phyloP scores from a whole-genome alignment of 2,888 invertebrate species.

The Cordilura impudica region DNA sequence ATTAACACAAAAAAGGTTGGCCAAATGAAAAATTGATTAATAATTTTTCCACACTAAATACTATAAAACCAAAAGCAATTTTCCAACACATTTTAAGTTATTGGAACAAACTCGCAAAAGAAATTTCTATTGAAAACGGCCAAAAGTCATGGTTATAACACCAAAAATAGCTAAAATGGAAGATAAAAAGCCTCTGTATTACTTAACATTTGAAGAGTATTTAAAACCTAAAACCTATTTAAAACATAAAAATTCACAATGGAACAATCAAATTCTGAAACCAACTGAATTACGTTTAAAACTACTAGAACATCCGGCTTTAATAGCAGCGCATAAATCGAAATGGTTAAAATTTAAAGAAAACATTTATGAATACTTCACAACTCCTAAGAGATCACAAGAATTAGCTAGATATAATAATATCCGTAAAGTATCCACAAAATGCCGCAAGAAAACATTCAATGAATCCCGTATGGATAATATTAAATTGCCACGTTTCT shows the following conservation, averaged over 20 bases:
- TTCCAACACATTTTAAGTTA: neutral
- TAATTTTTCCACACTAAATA: neutral
- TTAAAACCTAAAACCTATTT: conserved; percentile 29
- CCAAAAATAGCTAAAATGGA: neutral
- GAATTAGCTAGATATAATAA: neutral
- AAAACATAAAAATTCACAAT: neutral
- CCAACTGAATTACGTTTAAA: conserved; percentile 46
- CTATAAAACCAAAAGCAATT: neutral
- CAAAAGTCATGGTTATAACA: neutral
- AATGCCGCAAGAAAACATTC: neutral
- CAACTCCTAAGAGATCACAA: neutral
- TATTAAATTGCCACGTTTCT: conserved; percentile 38
- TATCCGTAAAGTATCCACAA: neutral
- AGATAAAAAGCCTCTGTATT: conserved; percentile 62
- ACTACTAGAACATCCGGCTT: conserved; percentile 55
- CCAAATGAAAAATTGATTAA: neutral
- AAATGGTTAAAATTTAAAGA: conserved; percentile 19
- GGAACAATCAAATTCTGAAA: neutral
- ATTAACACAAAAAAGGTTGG: conserved; percentile 3
- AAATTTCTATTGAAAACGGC: neutral
- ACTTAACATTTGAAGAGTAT: conserved; percentile 46
- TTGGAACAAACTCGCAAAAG: neutral
- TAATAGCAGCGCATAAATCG: conserved; percentile 29
- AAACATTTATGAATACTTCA: neutral
- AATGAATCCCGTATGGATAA: neutral